These are phyloP conservation scores for Microctenopoma stevenorrisi DNA, from an alignment of 2,797 vertebrate genomes.

Conservation along the genomic window DNA sequence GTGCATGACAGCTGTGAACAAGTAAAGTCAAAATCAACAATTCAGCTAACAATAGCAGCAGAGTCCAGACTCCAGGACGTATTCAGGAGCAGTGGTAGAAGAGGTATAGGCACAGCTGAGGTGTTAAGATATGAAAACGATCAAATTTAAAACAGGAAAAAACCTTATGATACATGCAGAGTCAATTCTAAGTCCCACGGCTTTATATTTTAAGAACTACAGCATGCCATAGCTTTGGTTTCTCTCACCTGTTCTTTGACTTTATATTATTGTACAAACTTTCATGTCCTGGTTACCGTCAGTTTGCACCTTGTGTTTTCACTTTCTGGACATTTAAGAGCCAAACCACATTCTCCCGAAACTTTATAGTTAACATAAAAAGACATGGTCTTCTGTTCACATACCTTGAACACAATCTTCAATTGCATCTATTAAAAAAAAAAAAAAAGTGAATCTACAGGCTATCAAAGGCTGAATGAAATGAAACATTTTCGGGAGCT, in stretches of 20 bases:
- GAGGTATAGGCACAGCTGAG: too few species aligned
- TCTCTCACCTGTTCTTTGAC: slow-evolving; percentile 50
- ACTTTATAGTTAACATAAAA: slow-evolving; percentile 23
- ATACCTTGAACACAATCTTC: slow-evolving; percentile 9
- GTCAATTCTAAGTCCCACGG: not conserved
- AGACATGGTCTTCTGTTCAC: slow-evolving; percentile 22
- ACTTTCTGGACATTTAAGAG: slow-evolving; percentile 56
- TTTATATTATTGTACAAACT: slow-evolving; percentile 40
- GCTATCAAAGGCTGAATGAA: not conserved
- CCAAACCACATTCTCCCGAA: slow-evolving; percentile 18
- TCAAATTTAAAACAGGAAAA: too few species aligned
- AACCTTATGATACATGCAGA: too few species aligned
- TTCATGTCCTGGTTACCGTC: slow-evolving; percentile 55
- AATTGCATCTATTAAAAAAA: slow-evolving; percentile 2
- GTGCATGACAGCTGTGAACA: slow-evolving; percentile 21
- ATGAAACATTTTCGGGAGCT: not conserved
- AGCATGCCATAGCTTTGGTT: slow-evolving; percentile 33
- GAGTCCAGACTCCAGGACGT: slow-evolving; percentile 13
- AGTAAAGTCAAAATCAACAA: slow-evolving; percentile 38
- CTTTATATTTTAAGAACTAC: slow-evolving; percentile 1
- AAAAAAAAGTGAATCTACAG: not conserved
- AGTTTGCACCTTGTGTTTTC: slow-evolving; percentile 48
- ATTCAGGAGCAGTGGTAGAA: too few species aligned
- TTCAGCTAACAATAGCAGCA: slow-evolving; percentile 31
- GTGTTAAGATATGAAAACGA: too few species aligned